These are phyloP conservation scores for Pluvialis apricaria DNA, from an alignment of 2,113 vertebrate genomes.

Conservation along the genomic window DNA sequence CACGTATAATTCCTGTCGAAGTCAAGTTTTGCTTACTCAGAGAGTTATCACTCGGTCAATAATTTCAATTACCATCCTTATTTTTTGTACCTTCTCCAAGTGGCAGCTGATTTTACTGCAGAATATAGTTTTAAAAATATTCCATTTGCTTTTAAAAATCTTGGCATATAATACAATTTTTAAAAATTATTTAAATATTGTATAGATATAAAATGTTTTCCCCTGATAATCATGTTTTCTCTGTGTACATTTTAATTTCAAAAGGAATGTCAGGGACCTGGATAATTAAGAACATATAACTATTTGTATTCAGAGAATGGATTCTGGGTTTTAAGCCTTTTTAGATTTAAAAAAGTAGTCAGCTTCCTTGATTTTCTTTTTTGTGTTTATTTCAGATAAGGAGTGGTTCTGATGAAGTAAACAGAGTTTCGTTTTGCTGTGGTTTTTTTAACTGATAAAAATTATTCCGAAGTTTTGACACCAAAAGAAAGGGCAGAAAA, in stretches of 20 bases:
- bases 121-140: not conserved
- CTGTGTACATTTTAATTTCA: not conserved
- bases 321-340: not conserved
- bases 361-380: not conserved
- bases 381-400: not conserved
- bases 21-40: conserved; percentile 13
- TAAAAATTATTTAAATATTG: not conserved
- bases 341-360: not conserved
- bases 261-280: not conserved
- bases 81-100: not conserved
- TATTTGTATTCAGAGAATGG: not conserved
- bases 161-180: not conserved
- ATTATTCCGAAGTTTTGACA: not conserved
- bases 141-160: not conserved
- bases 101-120: not conserved
- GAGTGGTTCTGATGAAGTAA: not conserved
- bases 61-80: not conserved
- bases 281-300: not conserved
- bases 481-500: not conserved
- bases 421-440: not conserved
- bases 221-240: not conserved
- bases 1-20: not conserved
- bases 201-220: not conserved
- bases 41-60: not conserved
- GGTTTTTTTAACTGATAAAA: not conserved